phyloP scores from a whole-genome alignment of 1,140 invertebrate genomes.

The Neoseiulus cucumeris region DNA sequence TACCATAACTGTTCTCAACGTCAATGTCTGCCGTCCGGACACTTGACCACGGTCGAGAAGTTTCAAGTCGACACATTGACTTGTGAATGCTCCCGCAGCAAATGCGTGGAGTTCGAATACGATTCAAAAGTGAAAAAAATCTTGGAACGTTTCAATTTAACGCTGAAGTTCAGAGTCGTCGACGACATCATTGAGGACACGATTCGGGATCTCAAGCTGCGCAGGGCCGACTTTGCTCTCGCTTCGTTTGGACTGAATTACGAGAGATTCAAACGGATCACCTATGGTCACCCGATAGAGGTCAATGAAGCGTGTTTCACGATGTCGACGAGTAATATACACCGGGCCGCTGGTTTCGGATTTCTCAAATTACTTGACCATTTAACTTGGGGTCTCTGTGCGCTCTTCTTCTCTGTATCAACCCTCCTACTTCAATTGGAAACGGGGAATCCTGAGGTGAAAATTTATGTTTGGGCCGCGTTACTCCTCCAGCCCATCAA shows the following conservation, averaged over 20 bases:
- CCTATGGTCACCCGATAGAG: background rate
- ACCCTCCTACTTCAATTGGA: background rate
- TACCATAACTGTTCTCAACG: background rate
- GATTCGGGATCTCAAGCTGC: too few relatives aligned
- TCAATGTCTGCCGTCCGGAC: background rate
- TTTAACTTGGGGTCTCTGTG: background rate
- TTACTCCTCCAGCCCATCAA: background rate
- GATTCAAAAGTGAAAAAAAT: too few relatives aligned
- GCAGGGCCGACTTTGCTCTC: too few relatives aligned
- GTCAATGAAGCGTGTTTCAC: background rate
- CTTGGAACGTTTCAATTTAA: too few relatives aligned
- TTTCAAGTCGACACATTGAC: background rate
- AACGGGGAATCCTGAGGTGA: background rate
- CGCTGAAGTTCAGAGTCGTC: too few relatives aligned
- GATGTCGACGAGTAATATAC: background rate
- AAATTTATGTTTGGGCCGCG: background rate
- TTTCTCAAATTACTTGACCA: background rate
- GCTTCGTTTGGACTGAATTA: too few relatives aligned
- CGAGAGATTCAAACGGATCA: too few relatives aligned
- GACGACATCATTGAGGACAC: too few relatives aligned
- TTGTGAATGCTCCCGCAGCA: background rate
- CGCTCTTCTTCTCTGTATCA: background rate
- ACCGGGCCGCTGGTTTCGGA: background rate
- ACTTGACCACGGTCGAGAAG: background rate
- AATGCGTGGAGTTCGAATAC: too few relatives aligned